phyloP scores from a whole-genome alignment of 2,797 vertebrate species.

The Rhyacichthys aspro region DNA sequence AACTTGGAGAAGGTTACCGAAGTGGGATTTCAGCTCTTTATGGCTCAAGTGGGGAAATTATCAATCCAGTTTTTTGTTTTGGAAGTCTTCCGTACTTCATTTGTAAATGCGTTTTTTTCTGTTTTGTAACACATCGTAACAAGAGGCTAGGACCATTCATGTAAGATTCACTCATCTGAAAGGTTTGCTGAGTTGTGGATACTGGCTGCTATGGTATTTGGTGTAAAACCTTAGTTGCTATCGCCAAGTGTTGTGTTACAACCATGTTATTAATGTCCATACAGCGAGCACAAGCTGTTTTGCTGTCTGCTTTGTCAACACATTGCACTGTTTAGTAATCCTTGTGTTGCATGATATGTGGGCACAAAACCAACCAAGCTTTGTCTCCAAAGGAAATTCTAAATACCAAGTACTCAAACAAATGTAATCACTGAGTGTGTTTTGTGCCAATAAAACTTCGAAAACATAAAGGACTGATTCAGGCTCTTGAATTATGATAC shows the following conservation, averaged over 20 bases:
- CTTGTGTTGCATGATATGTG: background rate
- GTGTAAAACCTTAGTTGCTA: too few species aligned
- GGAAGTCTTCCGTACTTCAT: conserved; percentile 23
- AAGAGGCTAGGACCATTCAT: background rate
- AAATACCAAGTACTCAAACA: conserved; percentile 55
- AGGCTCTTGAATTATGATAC: conserved; percentile 59
- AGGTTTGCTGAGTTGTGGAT: too few species aligned
- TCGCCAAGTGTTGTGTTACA: background rate
- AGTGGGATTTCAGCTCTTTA: conserved; percentile 59
- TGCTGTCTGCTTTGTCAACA: too few species aligned
- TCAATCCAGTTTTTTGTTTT: conserved; percentile 39
- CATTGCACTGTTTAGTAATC: conserved; percentile 39
- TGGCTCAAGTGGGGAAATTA: conserved; percentile 43
- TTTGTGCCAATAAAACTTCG: conserved; percentile 60
- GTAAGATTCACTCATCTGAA: background rate
- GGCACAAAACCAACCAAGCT: conserved; percentile 36
- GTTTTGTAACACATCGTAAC: background rate
- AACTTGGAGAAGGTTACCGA: conserved; percentile 55
- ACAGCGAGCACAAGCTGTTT: conserved; percentile 31
- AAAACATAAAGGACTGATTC: conserved; percentile 60
- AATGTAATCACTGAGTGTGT: conserved; percentile 47
- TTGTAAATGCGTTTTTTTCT: conserved; percentile 5
- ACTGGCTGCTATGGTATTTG: too few species aligned
- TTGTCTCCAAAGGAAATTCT: conserved; percentile 43
- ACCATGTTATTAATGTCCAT: conserved; percentile 9